Evolutionary conservation across 2,113 vertebrate genomes (phyloP).

Genomic region (Melierax canorus): DNA sequence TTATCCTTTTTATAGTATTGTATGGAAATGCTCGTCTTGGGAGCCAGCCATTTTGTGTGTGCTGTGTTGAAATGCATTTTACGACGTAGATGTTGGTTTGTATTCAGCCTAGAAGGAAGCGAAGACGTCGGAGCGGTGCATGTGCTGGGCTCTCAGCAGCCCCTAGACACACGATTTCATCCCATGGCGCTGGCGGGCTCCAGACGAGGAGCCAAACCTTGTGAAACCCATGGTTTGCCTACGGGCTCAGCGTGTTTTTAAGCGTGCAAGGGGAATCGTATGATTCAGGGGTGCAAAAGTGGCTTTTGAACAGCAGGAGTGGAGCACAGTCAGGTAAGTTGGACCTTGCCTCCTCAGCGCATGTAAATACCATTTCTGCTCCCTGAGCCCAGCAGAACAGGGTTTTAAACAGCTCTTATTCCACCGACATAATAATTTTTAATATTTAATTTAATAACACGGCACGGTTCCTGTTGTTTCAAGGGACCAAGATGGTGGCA

Average conservation of each 20-base stretch:
- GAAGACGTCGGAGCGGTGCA: not conserved
- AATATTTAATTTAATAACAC: not conserved
- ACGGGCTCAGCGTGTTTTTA: not conserved
- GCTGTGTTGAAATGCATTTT: not conserved
- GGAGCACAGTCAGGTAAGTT: not conserved
- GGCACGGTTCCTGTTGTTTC: too few species aligned
- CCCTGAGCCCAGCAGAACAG: not conserved
- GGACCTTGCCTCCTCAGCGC: not conserved
- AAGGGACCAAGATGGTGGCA: not conserved
- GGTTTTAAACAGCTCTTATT: not conserved
- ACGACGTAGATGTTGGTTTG: not conserved
- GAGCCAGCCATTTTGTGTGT: slow-evolving; percentile 59
- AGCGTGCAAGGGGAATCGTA: not conserved
- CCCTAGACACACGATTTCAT: not conserved
- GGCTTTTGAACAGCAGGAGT: not conserved
- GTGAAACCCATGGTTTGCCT: not conserved
- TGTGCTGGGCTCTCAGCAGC: not conserved
- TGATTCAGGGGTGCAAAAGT: not conserved
- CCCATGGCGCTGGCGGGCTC: not conserved
- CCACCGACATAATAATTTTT: accelerated
- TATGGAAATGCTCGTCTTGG: not conserved
- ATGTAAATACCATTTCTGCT: accelerated
- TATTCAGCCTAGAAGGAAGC: not conserved
- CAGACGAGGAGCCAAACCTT: not conserved
- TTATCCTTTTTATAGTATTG: slow-evolving; percentile 34